Base-by-base conservation (phyloP, 2,888 invertebrate species). In the Melieria picta region DNA sequence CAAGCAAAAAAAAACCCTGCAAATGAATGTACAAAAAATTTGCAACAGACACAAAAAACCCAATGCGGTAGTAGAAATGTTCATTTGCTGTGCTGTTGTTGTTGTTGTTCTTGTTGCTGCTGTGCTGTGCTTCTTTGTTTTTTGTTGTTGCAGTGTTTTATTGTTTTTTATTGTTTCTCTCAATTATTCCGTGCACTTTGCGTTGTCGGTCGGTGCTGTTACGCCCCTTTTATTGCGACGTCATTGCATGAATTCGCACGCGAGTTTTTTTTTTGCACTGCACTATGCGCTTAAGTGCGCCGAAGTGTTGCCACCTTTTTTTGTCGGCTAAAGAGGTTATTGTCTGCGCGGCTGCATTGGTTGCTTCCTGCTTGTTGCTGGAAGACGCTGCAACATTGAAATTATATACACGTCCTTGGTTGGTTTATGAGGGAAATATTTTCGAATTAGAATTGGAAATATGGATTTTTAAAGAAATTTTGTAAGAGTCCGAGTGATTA, bases 241-340 rank as follows among this genome's bases (percentile, higher is more conserved):
- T 75, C 74, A 75, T 74, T 74, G 57, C 46, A 62, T 69, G 65
- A 62, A 66, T 70, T 76, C 61, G 57, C 73, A 74, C 73, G 74
- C 74, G 70, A 73, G 46, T 55, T 72, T 68, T 52, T 66, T 68
- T 9, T 62, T 57, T 71, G 66, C 71, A 30, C 30, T 30, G 30
- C 66, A 71, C 71, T 56, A 6, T 30, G 50, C 16, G 48, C 48
- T 11, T 43, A 58, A 42, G 7, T n/a, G 30, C 3, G 47, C n/a
- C 30, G 9, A 10, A 69, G 50, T 64, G 64, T 46, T 70, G 65
- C 66, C 72, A 72, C 65, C 60, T 61, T 52, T 67, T 60, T 16
- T 4, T 66, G 58, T 66, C 30, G 46, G 42, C 13, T 52, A 63
- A 63, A 30, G 30, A 30, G 30, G 30, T 30, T 30, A 30, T 30